A percentile compares a stretch with the other conserved stretches of the same genome.
These are phyloP conservation scores for Eonycteris spelaea DNA, from an alignment of 2,113 vertebrate genomes.

Conservation along the genomic window DNA sequence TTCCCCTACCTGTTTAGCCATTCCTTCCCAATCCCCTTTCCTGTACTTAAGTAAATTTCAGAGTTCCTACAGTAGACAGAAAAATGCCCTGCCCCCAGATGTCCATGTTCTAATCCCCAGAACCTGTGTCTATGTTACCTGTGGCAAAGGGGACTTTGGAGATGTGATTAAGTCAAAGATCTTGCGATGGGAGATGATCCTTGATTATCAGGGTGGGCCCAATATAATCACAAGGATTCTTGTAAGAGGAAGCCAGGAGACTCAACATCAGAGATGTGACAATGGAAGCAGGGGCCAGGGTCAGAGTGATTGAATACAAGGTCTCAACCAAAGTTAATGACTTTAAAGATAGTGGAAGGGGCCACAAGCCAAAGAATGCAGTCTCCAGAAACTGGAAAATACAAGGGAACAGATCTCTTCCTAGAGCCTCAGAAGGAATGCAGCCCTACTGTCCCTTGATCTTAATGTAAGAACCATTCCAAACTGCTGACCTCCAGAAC, in stretches of 20 bases:
- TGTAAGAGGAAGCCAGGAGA: not conserved
- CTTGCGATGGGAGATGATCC: not conserved
- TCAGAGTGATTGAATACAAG: not conserved
- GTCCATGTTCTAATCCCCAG: not conserved
- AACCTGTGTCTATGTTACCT: not conserved
- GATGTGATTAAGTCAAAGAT: not conserved
- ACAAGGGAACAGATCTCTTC: not conserved
- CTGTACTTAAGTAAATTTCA: not conserved
- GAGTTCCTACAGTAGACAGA: not conserved
- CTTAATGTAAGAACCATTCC: not conserved
- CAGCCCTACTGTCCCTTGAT: not conserved
- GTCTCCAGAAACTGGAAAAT: not conserved
- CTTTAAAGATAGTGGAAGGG: not conserved
- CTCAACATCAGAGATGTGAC: not conserved
- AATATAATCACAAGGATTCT: not conserved
- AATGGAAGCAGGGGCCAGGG: not conserved
- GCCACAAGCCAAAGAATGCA: not conserved
- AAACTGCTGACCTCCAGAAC: not conserved
- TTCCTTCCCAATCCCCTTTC: not conserved
- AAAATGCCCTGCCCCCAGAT: not conserved
- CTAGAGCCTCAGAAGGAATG: not conserved
- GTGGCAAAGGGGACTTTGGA: not conserved
- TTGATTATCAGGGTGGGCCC: not conserved
- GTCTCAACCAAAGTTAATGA: not conserved
- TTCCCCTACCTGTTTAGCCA: not conserved